These are phyloP conservation scores for Ovis aries DNA, from an alignment of 2,113 vertebrate genomes.

Conservation along the genomic window DNA sequence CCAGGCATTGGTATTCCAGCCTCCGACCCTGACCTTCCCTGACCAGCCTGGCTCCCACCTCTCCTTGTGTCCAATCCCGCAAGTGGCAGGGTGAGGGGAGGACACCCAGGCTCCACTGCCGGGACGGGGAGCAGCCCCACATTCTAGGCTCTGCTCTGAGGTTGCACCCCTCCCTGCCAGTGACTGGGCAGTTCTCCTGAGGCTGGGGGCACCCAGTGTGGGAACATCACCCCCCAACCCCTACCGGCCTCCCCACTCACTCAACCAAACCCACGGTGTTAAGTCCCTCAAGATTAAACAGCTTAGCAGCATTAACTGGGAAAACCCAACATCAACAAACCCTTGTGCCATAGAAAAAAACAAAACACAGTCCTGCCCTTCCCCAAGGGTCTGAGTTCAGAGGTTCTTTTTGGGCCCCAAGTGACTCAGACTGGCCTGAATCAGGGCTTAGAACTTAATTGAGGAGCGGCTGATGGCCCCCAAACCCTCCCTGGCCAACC, in stretches of 20 bases:
- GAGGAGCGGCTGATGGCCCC: not conserved
- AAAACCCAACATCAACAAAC: not conserved
- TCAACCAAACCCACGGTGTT: not conserved
- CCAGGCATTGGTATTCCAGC: too few species aligned
- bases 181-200: not conserved
- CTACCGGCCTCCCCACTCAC: not conserved
- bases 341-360: not conserved
- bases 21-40: not conserved
- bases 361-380: not conserved
- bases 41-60: rapidly evolving
- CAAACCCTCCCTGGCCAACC: not conserved
- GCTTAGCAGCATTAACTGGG: not conserved
- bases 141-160: too few species aligned
- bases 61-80: not conserved
- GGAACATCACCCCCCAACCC: not conserved
- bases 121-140: too few species aligned
- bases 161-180: not conserved
- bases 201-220: not conserved
- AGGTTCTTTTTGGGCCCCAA: rapidly evolving
- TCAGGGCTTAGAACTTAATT: not conserved
- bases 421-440: not conserved
- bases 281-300: not conserved
- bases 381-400: not conserved
- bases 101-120: not conserved
- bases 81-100: not conserved